Percentiles rank a stretch among this genome's conserved stretches.
Evolutionary conservation across 1,140 invertebrate species (phyloP).

Genomic region (Calosoma granatense): DNA sequence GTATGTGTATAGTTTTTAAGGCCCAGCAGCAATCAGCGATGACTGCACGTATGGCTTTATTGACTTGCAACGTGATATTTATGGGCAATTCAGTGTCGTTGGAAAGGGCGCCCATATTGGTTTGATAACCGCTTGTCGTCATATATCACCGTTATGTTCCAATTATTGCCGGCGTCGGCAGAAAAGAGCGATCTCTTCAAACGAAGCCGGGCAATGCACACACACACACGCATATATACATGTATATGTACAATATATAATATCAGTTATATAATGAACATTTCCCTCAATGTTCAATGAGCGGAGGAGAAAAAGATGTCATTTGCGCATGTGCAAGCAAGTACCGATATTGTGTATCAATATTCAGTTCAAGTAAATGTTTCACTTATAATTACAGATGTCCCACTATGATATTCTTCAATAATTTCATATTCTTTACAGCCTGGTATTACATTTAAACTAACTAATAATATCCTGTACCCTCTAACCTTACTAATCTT

Average conservation of each 20-base stretch:
- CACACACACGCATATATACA: not conserved
- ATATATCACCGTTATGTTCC: constrained; percentile 8
- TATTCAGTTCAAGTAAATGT: too few species aligned
- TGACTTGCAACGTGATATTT: constrained; percentile 3
- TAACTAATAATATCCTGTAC: too few species aligned
- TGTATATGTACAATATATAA: not conserved
- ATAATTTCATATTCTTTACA: too few species aligned
- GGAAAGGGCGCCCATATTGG: constrained; percentile 1
- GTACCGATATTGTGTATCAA: too few species aligned
- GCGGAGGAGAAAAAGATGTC: not conserved
- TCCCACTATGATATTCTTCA: too few species aligned
- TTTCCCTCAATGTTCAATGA: not conserved
- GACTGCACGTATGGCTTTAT: constrained; percentile 6
- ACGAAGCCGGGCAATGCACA: not conserved
- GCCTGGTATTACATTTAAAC: too few species aligned
- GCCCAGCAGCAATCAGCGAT: not conserved
- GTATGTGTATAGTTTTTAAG: too few species aligned
- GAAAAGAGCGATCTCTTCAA: not conserved
- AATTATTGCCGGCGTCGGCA: constrained; percentile 6
- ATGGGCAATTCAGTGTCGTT: constrained; percentile 4
- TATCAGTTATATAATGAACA: not conserved
- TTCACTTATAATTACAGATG: too few species aligned
- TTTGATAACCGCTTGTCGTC: constrained; percentile 7
- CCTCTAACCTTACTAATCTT: too few species aligned
- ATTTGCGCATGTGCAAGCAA: too few species aligned